phyloP scores from a whole-genome alignment of 2,797 vertebrate genomes.

The Diglossa cyanea region DNA sequence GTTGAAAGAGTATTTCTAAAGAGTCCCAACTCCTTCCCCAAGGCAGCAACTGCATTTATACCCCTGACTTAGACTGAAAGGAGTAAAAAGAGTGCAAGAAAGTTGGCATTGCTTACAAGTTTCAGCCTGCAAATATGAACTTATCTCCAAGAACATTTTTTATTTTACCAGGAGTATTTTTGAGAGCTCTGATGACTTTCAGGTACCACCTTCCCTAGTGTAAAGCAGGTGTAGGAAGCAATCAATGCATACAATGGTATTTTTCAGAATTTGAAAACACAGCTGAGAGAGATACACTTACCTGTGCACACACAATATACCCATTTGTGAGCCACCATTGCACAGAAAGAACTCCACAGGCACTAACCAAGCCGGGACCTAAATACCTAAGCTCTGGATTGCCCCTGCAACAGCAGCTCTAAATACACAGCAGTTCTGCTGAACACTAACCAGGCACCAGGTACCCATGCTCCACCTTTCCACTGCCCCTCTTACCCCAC shows the following conservation, averaged over 20 bases:
- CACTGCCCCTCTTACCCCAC: neutral
- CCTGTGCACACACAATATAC: neutral
- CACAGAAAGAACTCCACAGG: neutral
- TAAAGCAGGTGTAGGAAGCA: neutral
- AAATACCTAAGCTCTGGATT: neutral
- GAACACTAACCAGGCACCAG: neutral
- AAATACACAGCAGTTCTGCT: neutral
- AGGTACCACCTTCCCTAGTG: neutral
- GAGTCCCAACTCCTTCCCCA: neutral
- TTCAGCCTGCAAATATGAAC: neutral
- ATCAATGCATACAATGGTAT: neutral
- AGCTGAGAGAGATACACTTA: neutral
- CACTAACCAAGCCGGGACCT: neutral
- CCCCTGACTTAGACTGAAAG: neutral
- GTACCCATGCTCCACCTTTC: neutral
- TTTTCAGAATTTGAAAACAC: neutral
- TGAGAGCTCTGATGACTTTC: neutral
- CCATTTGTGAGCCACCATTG: neutral
- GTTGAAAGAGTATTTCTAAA: neutral
- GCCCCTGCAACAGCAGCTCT: neutral
- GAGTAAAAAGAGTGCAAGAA: neutral
- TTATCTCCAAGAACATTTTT: neutral
- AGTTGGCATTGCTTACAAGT: neutral
- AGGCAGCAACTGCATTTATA: neutral
- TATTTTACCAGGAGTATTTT: neutral